Evolutionary conservation across 2,797 vertebrate genomes (phyloP), one percentile per base, ranked within the genome.

Genomic region (Tolypeutes matacus): DNA sequence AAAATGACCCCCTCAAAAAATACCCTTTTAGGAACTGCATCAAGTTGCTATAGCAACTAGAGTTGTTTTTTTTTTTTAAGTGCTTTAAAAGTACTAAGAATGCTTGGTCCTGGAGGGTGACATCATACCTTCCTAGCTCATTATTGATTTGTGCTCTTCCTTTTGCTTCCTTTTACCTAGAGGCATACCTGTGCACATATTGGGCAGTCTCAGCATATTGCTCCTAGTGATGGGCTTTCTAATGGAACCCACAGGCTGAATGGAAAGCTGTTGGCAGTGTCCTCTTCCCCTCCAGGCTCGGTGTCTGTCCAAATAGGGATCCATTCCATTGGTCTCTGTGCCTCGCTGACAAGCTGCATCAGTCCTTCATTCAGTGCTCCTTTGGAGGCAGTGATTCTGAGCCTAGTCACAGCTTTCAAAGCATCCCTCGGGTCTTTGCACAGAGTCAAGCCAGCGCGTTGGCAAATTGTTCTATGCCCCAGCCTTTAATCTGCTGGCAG

Each of bases 21-120:
- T 96, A 93, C 95, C 96, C 94, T 95, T 97, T 97, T 93, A 97
- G 97, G 96, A 97, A 82, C 97, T 96, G 93, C 95, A 95, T 97
- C 95, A 95, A 97, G 98, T 98, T 97, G 97, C 98, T 97, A 92
- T 96, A 97, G 98, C 96, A 98, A 98, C 98, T 80, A 87, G 94
- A 39, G 39, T 39, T 39, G 39, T 42, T n/a, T 77, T 73, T 91
- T 73, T 91, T 97, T 95, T 96, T 93, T 4, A 86, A 98, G 89
- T 96, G 96, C 93, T 95, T 96, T 93, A 91, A 97, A 98, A 98
- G 97, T 97, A 92, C 95, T 96, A 88, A 96, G 86, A 84, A 95
- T 94, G 96, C 93, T 97, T 92, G 89, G 91, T 93, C 89, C 84
- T 87, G 31, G 89, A 93, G 77, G 82, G 89, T 94, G 88, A 96